phyloP scores from a whole-genome alignment of 1,140 invertebrate species.

The Musca vetustissima region DNA sequence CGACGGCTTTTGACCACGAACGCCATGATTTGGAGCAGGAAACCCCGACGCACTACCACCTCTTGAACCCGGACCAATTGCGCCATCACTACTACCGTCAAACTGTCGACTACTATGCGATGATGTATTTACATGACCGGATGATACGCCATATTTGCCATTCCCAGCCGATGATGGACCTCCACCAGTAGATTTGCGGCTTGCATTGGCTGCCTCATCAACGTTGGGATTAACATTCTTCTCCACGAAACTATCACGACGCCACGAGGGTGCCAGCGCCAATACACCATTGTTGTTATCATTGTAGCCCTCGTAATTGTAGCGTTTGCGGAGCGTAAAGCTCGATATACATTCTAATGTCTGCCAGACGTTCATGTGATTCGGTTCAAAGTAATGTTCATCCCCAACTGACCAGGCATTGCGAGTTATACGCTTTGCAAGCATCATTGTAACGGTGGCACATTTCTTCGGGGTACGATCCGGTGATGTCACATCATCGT shows the following conservation, averaged over 20 bases:
- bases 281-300: constrained; percentile 47
- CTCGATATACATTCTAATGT: constrained; percentile 49
- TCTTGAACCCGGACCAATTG: background rate
- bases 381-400: constrained; percentile 47
- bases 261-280: constrained; percentile 48
- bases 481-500: constrained; percentile 3
- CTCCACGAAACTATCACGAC: constrained; percentile 47
- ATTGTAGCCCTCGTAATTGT: constrained; percentile 49
- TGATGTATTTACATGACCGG: background rate
- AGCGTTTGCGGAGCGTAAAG: constrained; percentile 45
- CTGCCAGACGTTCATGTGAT: constrained; percentile 55
- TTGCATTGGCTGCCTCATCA: background rate
- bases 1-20: background rate
- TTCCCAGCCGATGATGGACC: background rate
- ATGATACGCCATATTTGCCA: background rate
- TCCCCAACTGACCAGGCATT: constrained; percentile 54
- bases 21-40: background rate
- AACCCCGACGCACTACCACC: background rate
- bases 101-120: constrained; percentile 1
- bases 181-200: constrained; percentile 13
- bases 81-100: background rate
- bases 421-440: constrained; percentile 49
- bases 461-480: constrained; percentile 31
- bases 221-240: constrained; percentile 29
- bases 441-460: constrained; percentile 51